These are phyloP conservation scores for Notamacropus eugenii DNA, from an alignment of 2,797 vertebrate species.

Conservation along the genomic window DNA sequence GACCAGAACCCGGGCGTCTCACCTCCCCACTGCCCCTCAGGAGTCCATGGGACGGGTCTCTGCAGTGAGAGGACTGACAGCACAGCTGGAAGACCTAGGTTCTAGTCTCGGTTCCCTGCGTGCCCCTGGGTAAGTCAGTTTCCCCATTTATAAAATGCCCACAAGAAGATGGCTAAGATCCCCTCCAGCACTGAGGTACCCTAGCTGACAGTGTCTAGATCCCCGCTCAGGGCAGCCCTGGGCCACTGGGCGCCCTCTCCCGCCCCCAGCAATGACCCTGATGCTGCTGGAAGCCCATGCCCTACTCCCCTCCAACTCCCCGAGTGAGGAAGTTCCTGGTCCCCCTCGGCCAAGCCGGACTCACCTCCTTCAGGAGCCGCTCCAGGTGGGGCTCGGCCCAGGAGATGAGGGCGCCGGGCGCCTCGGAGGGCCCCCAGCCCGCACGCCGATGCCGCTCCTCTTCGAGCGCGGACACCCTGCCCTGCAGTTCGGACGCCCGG, in stretches of 20 bases:
- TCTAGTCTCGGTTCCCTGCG: background rate
- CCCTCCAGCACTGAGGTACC: background rate
- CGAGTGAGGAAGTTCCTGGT: background rate
- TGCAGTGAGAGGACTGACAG: background rate
- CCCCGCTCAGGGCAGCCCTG: background rate
- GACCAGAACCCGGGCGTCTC: slow-evolving; percentile 60
- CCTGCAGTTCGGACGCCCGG: slow-evolving; percentile 90
- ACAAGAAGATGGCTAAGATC: background rate
- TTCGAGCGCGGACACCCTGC: slow-evolving; percentile 89
- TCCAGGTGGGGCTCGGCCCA: slow-evolving; percentile 88
- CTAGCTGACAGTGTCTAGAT: background rate
- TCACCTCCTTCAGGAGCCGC: slow-evolving; percentile 90
- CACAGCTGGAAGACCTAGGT: background rate
- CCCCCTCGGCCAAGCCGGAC: background rate
- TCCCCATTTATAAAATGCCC: background rate
- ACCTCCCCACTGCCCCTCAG: slow-evolving; percentile 84
- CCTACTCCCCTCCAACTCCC: no score
- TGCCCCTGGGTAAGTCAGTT: background rate
- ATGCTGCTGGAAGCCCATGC: background rate
- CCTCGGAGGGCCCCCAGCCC: slow-evolving; percentile 61
- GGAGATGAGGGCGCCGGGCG: slow-evolving; percentile 51
- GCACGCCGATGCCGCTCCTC: slow-evolving; percentile 80
- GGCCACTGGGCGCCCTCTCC: background rate
- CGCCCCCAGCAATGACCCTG: background rate
- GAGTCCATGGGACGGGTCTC: background rate